Evolutionary conservation across 1,140 invertebrate species (phyloP).

Genomic region (Cherax quadricarinatus): DNA sequence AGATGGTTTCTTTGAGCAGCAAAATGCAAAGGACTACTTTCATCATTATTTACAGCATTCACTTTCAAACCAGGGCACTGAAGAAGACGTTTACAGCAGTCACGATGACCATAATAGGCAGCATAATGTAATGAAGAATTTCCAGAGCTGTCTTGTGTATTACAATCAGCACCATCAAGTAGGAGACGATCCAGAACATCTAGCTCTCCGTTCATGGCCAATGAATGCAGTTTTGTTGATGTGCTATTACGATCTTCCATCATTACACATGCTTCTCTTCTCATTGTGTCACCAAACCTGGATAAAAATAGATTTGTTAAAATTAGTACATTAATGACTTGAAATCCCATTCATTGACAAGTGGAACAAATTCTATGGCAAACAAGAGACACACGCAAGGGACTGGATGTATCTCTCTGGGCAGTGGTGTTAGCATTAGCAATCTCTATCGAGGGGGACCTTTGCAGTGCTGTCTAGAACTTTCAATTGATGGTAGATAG

Average conservation of each 20-base stretch:
- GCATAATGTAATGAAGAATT: slow-evolving; percentile 36
- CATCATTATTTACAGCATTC: slow-evolving; percentile 36
- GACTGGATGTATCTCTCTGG: too few relatives aligned
- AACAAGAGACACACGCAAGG: too few relatives aligned
- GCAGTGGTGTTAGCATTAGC: too few relatives aligned
- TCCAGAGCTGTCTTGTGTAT: slow-evolving; percentile 32
- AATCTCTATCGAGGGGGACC: too few relatives aligned
- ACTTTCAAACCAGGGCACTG: slow-evolving; percentile 5
- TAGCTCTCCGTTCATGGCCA: slow-evolving; percentile 1
- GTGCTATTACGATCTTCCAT: background rate
- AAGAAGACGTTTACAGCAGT: slow-evolving; percentile 37
- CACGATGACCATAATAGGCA: slow-evolving; percentile 15
- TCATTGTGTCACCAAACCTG: slow-evolving; percentile 17
- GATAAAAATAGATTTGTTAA: background rate
- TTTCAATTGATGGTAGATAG: too few relatives aligned
- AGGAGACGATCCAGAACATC: slow-evolving; percentile 14
- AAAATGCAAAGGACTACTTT: slow-evolving; percentile 39
- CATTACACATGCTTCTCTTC: slow-evolving; percentile 2
- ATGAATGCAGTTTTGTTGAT: slow-evolving; percentile 2
- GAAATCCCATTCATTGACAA: too few relatives aligned
- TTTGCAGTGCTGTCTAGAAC: too few relatives aligned
- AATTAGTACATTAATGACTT: background rate
- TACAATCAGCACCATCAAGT: slow-evolving; percentile 32
- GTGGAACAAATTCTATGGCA: too few relatives aligned
- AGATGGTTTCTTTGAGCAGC: slow-evolving; percentile 51